Evolutionary conservation across 2,797 vertebrate species (phyloP), one percentile per base, ranked within the genome.

Genomic region (Glossophaga mutica): DNA sequence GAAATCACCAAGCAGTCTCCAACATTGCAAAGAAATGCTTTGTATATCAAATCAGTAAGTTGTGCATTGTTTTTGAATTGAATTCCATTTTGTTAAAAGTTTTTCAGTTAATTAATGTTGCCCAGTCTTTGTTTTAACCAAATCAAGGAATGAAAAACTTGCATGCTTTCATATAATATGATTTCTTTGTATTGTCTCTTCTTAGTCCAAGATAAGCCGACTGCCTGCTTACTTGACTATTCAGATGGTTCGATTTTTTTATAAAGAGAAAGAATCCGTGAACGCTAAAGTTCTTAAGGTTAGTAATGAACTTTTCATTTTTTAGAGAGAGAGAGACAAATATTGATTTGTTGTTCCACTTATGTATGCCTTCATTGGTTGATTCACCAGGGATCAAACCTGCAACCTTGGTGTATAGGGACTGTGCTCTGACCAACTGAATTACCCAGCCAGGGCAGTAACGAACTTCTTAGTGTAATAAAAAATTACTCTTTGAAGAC

Each of bases 271-370:
- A 98, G 99, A 99, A 98, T 99, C 99, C 50, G 99, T 99, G 97
- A 99, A 99, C 97, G 99, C 99, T 98, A 99, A 99, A 99, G 99
- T 99, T 98, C 99, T 99, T 67, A 99, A 99, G 99, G 99, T 99
- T 95, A 95, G 98, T 97, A 97, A 37, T 90, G 74, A 83, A 46
- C 50, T 79, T 59, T 83, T 96, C 74, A 59, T 65, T 65, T 65
- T 65, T n/a, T n/a, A 65, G 62, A 65, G 32, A 65, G 32, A 59
- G 26, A 12, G 26, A 65, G n/a, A 65, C 62, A n/a, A n/a, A n/a
- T n/a, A 65, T n/a, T 62, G 32, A 65, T 65, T 65, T 65, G 62
- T 65, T 65, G 62, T n/a, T 65, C 14, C 15, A n/a, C 62, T 62
- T 65, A n/a, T 65, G 29, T 65, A n/a, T 18, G 29, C 62, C 14